Conservation (phyloP, 1,140 invertebrate species). For the Zaprionus taronus region DNA sequence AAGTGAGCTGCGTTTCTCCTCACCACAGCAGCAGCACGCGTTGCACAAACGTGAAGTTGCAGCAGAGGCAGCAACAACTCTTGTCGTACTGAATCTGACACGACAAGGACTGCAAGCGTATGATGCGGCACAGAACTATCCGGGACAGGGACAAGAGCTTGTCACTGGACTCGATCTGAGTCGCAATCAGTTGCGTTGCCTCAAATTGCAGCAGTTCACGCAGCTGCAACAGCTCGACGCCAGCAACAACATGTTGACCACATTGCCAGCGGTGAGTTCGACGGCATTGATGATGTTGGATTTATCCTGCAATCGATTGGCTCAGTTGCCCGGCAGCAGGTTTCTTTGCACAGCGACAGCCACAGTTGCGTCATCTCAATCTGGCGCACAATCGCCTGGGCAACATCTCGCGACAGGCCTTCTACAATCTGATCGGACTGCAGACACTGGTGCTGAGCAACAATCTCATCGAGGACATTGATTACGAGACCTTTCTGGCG, state of each 20-base stretch:
- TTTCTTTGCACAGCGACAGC: slow-evolving; percentile 66
- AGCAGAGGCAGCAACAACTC: slow-evolving; percentile 12
- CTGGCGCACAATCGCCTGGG: slow-evolving; percentile 86
- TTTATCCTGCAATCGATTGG: slow-evolving; percentile 85
- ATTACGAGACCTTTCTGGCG: slow-evolving; percentile 86
- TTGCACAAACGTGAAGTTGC: slow-evolving; percentile 52
- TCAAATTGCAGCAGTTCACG: slow-evolving; percentile 53
- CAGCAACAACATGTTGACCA: slow-evolving; percentile 60
- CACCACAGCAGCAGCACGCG: slow-evolving; percentile 43
- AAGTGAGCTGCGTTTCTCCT: slow-evolving; percentile 62
- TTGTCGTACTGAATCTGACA: slow-evolving; percentile 55
- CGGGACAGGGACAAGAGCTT: slow-evolving; percentile 49
- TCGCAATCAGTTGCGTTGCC: slow-evolving; percentile 45
- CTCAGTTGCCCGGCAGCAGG: slow-evolving; percentile 64
- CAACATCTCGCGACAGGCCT: slow-evolving; percentile 80
- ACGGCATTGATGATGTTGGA: slow-evolving; percentile 83
- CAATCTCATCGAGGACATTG: slow-evolving; percentile 86
- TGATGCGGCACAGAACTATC: slow-evolving; percentile 59
- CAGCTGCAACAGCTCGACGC: slow-evolving; percentile 60
- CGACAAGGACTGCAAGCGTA: slow-evolving; percentile 45
- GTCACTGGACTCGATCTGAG: slow-evolving; percentile 63
- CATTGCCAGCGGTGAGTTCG: slow-evolving; percentile 35
- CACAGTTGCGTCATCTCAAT: slow-evolving; percentile 86
- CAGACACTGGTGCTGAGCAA: slow-evolving; percentile 86
- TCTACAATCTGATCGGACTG: slow-evolving; percentile 80